phyloP scores from a whole-genome alignment of 1,140 invertebrate genomes.

The Eueides isabella region DNA sequence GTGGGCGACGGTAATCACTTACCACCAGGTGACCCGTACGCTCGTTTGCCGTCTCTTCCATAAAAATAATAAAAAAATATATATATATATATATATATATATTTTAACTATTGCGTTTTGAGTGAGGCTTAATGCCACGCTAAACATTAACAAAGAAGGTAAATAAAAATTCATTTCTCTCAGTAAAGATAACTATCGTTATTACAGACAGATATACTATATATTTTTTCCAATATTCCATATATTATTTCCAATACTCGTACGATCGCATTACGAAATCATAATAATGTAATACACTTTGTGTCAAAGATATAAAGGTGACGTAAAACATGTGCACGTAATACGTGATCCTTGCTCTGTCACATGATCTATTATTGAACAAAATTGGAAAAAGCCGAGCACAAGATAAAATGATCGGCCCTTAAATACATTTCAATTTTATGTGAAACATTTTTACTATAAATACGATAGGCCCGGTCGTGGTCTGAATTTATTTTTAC shows the following conservation, averaged over 20 bases:
- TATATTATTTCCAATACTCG: neutral
- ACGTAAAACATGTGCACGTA: neutral
- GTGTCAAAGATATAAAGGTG: neutral
- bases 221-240: neutral
- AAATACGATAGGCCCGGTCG: neutral
- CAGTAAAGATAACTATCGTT: too few species aligned
- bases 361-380: neutral
- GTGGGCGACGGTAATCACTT: too few species aligned
- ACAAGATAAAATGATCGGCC: neutral
- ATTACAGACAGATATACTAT: too few species aligned
- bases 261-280: neutral
- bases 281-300: neutral
- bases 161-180: too few species aligned
- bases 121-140: too few species aligned
- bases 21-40: too few species aligned
- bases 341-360: slow-evolving; percentile 3
- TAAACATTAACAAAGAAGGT: too few species aligned
- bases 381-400: slow-evolving; percentile 1
- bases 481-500: neutral
- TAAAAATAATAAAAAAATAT: too few species aligned
- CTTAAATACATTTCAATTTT: neutral
- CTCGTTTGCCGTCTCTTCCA: too few species aligned
- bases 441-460: neutral
- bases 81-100: too few species aligned
- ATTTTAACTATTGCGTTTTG: too few species aligned